phyloP scores from a whole-genome alignment of 2,797 vertebrate genomes.

The Melanogrammus aeglefinus region DNA sequence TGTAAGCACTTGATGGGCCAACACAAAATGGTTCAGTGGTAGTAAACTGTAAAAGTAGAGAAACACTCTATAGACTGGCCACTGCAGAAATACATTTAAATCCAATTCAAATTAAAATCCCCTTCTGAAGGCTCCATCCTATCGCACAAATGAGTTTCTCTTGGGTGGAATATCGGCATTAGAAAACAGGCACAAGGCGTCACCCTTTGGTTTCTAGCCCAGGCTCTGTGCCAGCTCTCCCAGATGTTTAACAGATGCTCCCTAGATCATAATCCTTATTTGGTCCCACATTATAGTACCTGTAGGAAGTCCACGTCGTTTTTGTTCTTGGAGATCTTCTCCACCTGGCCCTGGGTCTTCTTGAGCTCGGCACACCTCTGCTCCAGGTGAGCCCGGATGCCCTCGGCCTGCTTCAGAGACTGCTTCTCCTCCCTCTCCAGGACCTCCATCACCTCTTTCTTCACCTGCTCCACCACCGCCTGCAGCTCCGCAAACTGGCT shows the following conservation, averaged over 20 bases:
- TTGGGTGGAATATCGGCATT: no score
- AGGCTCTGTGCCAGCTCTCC: no score
- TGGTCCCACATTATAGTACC: slow-evolving; percentile 50
- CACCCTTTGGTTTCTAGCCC: no score
- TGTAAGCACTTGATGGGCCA: no score
- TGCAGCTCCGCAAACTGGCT: slow-evolving; percentile 76
- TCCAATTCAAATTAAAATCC: no score
- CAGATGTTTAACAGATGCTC: not conserved
- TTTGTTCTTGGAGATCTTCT: slow-evolving; percentile 72
- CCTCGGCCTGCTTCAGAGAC: slow-evolving; percentile 75
- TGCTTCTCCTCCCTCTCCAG: slow-evolving; percentile 78
- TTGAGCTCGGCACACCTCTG: slow-evolving; percentile 72
- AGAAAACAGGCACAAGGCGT: no score
- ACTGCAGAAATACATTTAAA: no score
- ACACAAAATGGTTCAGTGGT: no score
- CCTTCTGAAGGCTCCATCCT: no score
- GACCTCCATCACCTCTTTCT: slow-evolving; percentile 71
- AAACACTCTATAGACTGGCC: no score
- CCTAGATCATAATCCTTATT: not conserved
- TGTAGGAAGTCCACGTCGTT: slow-evolving; percentile 80
- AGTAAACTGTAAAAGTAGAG: no score
- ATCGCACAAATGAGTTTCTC: no score
- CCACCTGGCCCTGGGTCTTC: slow-evolving; percentile 73
- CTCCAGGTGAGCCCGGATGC: slow-evolving; percentile 79
- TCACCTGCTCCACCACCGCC: slow-evolving; percentile 68